These are phyloP conservation scores for Drosophila dives DNA, from an alignment of 2,888 invertebrate genomes.

Conservation along the genomic window DNA sequence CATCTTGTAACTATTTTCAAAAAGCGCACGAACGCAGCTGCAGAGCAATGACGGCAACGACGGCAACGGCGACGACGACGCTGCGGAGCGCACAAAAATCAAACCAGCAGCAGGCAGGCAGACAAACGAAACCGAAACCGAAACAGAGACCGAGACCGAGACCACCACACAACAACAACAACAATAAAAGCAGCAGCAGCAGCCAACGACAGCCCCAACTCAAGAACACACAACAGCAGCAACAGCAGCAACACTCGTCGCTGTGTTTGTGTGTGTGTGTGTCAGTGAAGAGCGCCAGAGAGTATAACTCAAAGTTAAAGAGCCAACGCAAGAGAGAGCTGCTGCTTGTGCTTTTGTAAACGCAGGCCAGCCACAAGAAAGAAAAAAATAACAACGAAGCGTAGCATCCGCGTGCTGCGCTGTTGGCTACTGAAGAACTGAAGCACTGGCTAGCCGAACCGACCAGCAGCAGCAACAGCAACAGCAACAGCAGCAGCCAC, in stretches of 20 bases:
- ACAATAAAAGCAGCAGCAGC: slow-evolving; percentile 39
- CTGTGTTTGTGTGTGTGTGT: slow-evolving; percentile 18
- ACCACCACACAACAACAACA: slow-evolving; percentile 51
- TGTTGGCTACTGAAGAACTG: slow-evolving; percentile 76
- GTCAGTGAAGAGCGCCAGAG: slow-evolving; percentile 30
- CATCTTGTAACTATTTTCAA: slow-evolving; percentile 84
- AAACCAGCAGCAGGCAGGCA: slow-evolving; percentile 65
- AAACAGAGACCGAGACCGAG: slow-evolving; percentile 66
- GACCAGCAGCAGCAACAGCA: slow-evolving; percentile 28
- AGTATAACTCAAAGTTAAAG: slow-evolving; percentile 56
- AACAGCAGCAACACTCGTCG: slow-evolving; percentile 30
- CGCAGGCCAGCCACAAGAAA: slow-evolving; percentile 50
- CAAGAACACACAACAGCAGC: slow-evolving; percentile 63
- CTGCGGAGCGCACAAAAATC: slow-evolving; percentile 69
- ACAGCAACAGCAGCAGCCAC: slow-evolving; percentile 27
- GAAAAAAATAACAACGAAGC: slow-evolving; percentile 63
- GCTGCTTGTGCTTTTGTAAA: slow-evolving; percentile 53
- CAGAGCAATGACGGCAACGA: slow-evolving; percentile 64
- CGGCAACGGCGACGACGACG: slow-evolving; percentile 43
- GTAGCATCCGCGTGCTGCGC: slow-evolving; percentile 77
- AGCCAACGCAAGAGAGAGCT: slow-evolving; percentile 59
- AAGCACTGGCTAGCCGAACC: slow-evolving; percentile 61
- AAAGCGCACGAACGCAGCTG: slow-evolving; percentile 82
- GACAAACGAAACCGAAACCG: slow-evolving; percentile 65
- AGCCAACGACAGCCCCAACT: slow-evolving; percentile 55